Conservation (phyloP, 2,888 invertebrate genomes). For the Yponomeuta evonymella region DNA sequence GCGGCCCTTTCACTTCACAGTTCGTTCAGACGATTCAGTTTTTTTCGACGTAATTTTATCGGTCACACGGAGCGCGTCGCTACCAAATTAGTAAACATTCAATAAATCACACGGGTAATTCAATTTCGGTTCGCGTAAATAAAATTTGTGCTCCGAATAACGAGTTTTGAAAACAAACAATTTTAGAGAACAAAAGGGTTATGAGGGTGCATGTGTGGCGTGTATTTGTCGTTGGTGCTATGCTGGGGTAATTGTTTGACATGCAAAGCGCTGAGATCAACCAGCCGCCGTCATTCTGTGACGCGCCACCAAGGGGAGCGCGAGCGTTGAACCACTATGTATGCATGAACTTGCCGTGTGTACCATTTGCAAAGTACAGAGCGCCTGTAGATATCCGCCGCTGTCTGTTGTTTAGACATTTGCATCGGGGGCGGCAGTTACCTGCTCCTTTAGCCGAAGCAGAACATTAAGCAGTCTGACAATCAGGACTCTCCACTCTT, state of each 20-base stretch:
- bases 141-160: slow-evolving; percentile 58
- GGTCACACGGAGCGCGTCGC: slow-evolving; percentile 43
- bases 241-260: slow-evolving; percentile 62
- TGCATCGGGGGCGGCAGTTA: slow-evolving; percentile 8
- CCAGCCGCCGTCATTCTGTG: slow-evolving; percentile 29
- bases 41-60: slow-evolving; percentile 46
- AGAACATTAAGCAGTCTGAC: slow-evolving; percentile 13
- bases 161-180: slow-evolving; percentile 67
- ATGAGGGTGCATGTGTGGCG: slow-evolving; percentile 47
- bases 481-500: slow-evolving; percentile 21
- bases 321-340: slow-evolving; percentile 12
- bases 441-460: slow-evolving; percentile 9
- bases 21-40: slow-evolving; percentile 39
- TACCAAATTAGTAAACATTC: slow-evolving; percentile 60
- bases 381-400: not conserved
- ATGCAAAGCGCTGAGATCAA: slow-evolving; percentile 63
- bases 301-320: slow-evolving; percentile 7
- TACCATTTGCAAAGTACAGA: slow-evolving; percentile 8
- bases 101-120: slow-evolving; percentile 60
- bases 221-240: slow-evolving; percentile 49
- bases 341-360: slow-evolving; percentile 12
- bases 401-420: slow-evolving; percentile 13
- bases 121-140: slow-evolving; percentile 60
- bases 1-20: slow-evolving; percentile 54
- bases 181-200: slow-evolving; percentile 53